Evolutionary conservation across 2,888 invertebrate species (phyloP), one percentile per base, ranked within the genome.

Genomic region (Cheiracanthium punctorium): DNA sequence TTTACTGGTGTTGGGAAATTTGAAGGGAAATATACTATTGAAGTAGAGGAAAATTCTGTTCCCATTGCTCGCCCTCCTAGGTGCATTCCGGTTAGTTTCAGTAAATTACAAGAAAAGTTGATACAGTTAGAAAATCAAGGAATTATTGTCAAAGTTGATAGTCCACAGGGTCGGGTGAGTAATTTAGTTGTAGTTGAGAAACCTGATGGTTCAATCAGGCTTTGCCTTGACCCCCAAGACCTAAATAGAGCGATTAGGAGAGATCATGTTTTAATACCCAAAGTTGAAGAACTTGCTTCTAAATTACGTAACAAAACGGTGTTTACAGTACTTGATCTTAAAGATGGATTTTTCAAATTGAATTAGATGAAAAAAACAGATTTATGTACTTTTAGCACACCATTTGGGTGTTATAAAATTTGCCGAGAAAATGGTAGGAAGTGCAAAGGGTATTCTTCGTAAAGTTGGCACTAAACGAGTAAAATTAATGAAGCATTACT

Each of bases 361-460:
- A 10, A 0, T 17, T 43, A 14, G 0, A 1, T 43, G 0, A 43
- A 43, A 58, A 14, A 1, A 58, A 58, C 14, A 58, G 20, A 58
- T 58, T 20, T 58, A 8, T 58, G 58, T 20, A 58, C 20, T n/a
- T 58, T n/a, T n/a, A n/a, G n/a, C n/a, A n/a, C n/a, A n/a, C n/a
- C n/a, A n/a, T n/a, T n/a, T n/a, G n/a, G n/a, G 0, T 58, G 20
- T 0, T 41, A 41, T 14, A 10, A 10, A 0, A 17, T 52, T 52
- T 52, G 52, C 52, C 7, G 52, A 52, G n/a, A 52, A 52, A 52
- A 52, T 52, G 67, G 67, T 67, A 17, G 32, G 32, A 17, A 67
- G n/a, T 24, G 5, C 7, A 7, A 64, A 64, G 28, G 12, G 0
- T 5, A 64, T 64, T 64, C 64, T 64, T 0, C 28, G 20, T 24